Evolutionary conservation across 2,888 invertebrate species (phyloP).

Genomic region (Ametastegia equiseti): DNA sequence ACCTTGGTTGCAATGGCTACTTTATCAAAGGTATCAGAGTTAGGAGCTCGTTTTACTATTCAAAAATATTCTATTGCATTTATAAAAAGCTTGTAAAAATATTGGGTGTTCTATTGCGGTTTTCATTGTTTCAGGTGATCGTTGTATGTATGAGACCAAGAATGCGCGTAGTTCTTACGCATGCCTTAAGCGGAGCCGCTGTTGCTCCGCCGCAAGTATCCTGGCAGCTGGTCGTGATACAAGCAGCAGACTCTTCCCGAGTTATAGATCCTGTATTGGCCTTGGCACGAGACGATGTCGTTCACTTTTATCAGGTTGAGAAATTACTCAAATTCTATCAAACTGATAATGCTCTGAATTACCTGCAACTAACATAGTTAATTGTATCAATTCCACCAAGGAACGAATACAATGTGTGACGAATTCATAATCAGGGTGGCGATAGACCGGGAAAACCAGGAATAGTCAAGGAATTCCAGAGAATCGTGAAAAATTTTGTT

Average conservation of each 20-base stretch:
- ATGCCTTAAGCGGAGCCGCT: slow-evolving; percentile 83
- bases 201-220: slow-evolving; percentile 92
- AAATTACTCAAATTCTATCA: slow-evolving; percentile 41
- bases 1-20: slow-evolving; percentile 95
- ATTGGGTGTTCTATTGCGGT: too few relatives aligned
- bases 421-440: too few relatives aligned
- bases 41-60: neutral
- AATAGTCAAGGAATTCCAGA: too few relatives aligned
- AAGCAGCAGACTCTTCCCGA: slow-evolving; percentile 82
- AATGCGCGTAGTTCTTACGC: slow-evolving; percentile 87
- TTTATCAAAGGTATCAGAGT: slow-evolving; percentile 85
- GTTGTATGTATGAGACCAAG: slow-evolving; percentile 88
- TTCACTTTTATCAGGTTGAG: slow-evolving; percentile 90
- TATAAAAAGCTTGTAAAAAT: too few relatives aligned
- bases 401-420: too few relatives aligned
- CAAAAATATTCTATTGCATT: too few relatives aligned
- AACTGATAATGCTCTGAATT: too few relatives aligned
- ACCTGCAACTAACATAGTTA: too few relatives aligned
- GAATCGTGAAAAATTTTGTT: too few relatives aligned
- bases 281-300: slow-evolving; percentile 89
- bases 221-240: slow-evolving; percentile 94
- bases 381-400: too few relatives aligned
- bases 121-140: slow-evolving; percentile 80
- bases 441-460: too few relatives aligned
- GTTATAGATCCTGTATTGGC: slow-evolving; percentile 92